A percentile compares a stretch with the other conserved stretches of the same genome.
Evolutionary conservation across 2,888 invertebrate species (phyloP).

Genomic region (Epirrita christyi): DNA sequence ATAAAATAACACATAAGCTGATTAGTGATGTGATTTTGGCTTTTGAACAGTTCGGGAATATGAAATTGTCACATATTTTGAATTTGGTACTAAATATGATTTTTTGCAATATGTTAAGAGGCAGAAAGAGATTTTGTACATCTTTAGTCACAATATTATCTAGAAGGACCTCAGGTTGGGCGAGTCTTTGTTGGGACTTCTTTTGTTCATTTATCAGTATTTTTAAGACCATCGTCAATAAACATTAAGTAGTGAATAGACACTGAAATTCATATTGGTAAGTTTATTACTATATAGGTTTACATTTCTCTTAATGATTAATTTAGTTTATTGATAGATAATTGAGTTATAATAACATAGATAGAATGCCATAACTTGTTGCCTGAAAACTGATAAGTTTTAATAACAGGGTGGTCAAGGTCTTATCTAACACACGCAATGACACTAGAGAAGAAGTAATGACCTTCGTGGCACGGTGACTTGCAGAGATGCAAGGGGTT

Average conservation of each 20-base stretch:
- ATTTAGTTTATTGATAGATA: background rate
- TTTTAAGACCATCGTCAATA: background rate
- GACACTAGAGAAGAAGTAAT: too few species aligned
- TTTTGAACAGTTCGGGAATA: slow-evolving; percentile 11
- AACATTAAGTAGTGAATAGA: background rate
- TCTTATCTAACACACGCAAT: too few species aligned
- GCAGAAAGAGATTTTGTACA: slow-evolving; percentile 3
- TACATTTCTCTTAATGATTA: background rate
- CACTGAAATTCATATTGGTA: background rate
- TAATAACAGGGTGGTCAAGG: too few species aligned
- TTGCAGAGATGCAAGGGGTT: too few species aligned
- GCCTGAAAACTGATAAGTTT: too few species aligned
- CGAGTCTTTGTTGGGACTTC: background rate
- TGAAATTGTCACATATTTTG: slow-evolving; percentile 5
- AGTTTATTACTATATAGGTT: background rate
- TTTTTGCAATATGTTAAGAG: slow-evolving; percentile 9
- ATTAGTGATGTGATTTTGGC: background rate
- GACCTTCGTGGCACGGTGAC: too few species aligned
- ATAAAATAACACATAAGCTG: background rate
- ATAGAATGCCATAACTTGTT: background rate
- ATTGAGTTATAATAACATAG: background rate
- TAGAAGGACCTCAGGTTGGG: slow-evolving; percentile 1
- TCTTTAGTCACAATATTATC: slow-evolving; percentile 6
- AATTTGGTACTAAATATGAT: slow-evolving; percentile 3
- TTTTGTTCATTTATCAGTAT: background rate